These are phyloP conservation scores for Acrocephalus scirpaceus DNA, from an alignment of 2,797 vertebrate genomes.

Conservation along the genomic window DNA sequence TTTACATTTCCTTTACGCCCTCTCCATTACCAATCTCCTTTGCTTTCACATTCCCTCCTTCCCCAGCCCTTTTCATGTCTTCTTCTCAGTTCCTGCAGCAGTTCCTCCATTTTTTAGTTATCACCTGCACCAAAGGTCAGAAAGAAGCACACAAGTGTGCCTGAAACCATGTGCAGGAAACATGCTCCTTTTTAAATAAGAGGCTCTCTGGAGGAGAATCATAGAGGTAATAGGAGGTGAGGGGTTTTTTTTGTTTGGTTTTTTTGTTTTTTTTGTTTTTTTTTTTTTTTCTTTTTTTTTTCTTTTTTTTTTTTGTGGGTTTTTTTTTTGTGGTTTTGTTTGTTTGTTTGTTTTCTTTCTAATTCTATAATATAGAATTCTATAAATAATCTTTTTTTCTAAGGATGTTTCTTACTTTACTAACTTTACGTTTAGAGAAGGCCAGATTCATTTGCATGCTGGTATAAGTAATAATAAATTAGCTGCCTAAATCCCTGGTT, in stretches of 20 bases:
- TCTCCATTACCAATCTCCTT: not conserved
- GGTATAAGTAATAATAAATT: slow-evolving; percentile 25
- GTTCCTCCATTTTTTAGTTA: not conserved
- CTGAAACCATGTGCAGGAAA: not conserved
- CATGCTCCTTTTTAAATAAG: not conserved
- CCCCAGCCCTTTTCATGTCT: not conserved
- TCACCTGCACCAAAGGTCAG: not conserved
- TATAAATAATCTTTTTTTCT: not conserved
- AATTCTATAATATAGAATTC: not conserved
- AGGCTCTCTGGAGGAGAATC: not conserved
- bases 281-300: not conserved
- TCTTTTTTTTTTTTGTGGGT: no score
- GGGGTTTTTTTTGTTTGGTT: not conserved
- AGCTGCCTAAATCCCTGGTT: not conserved
- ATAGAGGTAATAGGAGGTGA: not conserved
- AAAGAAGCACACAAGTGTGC: not conserved
- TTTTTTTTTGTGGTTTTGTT: not conserved
- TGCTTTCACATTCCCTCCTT: not conserved
- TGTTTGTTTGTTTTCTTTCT: not conserved
- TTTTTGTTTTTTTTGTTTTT: no score
- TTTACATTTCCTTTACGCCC: not conserved
- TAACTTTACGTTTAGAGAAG: not conserved
- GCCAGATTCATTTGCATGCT: slow-evolving; percentile 13
- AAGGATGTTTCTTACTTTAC: not conserved
- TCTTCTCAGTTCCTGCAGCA: not conserved